Conservation (phyloP, 2,113 vertebrate genomes). For the Shinisaurus crocodilurus region DNA sequence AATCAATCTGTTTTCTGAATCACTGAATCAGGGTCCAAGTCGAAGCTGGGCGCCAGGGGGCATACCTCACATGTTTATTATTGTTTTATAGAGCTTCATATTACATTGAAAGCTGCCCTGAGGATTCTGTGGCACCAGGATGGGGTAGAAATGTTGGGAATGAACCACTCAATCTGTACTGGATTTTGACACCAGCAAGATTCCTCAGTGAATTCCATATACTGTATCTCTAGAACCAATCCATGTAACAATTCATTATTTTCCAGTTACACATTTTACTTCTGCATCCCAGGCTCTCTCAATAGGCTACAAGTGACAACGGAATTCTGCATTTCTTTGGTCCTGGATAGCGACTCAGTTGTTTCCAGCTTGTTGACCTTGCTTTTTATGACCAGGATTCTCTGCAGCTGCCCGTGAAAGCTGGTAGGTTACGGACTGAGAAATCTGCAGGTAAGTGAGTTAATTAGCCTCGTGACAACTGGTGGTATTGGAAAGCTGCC, state of each 20-base stretch:
- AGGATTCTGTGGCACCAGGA: neutral
- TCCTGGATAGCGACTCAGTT: neutral
- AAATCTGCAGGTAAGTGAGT: slow-evolving; percentile 17
- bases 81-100: no score
- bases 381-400: neutral
- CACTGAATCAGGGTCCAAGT: no score
- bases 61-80: no score
- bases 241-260: neutral
- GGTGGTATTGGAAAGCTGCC: slow-evolving; percentile 19
- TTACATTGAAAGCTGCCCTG: neutral
- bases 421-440: neutral
- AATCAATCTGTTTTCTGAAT: no score
- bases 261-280: neutral
- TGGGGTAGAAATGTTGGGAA: neutral
- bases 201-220: neutral
- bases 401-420: neutral
- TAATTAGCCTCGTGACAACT: slow-evolving; percentile 2
- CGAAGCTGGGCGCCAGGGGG: no score
- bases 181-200: neutral
- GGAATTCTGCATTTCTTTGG: neutral
- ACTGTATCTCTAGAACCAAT: no score
- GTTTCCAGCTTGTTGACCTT: neutral
- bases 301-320: neutral
- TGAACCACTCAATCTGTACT: neutral
- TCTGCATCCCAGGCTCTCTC: neutral